These are phyloP conservation scores for Hoplodrina ambigua DNA, from an alignment of 2,888 invertebrate genomes.

Conservation along the genomic window DNA sequence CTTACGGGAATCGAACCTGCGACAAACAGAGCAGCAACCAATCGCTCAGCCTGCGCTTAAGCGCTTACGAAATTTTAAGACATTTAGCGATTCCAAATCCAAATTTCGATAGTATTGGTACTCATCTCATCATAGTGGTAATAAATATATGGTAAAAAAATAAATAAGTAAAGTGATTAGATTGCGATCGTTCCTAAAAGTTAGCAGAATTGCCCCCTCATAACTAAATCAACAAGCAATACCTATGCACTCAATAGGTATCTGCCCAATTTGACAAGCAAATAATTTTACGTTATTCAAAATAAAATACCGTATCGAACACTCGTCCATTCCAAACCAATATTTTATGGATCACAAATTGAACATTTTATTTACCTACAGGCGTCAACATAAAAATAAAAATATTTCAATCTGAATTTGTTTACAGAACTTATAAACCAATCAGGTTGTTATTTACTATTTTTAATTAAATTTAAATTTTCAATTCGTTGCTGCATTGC, in stretches of 20 bases:
- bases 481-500: constrained; percentile 26
- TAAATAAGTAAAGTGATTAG: no score
- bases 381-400: constrained; percentile 38
- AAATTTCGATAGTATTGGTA: no score
- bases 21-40: no score
- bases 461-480: constrained; percentile 50
- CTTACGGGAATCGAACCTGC: no score
- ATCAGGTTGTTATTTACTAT: constrained; percentile 52
- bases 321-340: constrained; percentile 30
- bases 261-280: constrained; percentile 47
- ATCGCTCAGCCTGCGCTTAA: no score
- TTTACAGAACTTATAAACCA: constrained; percentile 51
- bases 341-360: constrained; percentile 47
- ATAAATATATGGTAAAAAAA: no score
- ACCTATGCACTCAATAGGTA: constrained; percentile 23
- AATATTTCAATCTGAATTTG: constrained; percentile 34
- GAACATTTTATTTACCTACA: constrained; percentile 54
- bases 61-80: no score
- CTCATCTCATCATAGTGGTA: no score
- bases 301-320: constrained; percentile 38
- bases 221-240: constrained; percentile 24
- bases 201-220: no score
- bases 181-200: no score
- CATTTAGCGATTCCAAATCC: no score
- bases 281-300: constrained; percentile 46